Evolutionary conservation across 2,113 vertebrate genomes (phyloP).

Genomic region (Macheiramphus alcinus): DNA sequence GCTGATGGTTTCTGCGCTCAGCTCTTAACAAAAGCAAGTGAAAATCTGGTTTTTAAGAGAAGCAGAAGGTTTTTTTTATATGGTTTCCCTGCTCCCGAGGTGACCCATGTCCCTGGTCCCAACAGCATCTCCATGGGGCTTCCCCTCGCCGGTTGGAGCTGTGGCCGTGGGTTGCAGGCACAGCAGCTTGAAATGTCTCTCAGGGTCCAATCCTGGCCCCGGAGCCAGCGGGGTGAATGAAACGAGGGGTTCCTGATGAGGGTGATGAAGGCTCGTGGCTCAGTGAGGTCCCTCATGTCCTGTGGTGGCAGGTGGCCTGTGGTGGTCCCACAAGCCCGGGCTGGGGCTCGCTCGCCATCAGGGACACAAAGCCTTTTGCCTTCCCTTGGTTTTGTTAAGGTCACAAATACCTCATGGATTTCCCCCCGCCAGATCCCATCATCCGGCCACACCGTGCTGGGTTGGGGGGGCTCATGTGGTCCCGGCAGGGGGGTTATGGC

Average conservation of each 20-base stretch:
- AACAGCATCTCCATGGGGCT: fast-evolving
- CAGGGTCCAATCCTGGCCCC: neutral
- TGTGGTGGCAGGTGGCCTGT: fast-evolving
- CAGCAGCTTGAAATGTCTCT: neutral
- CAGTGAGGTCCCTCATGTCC: fast-evolving
- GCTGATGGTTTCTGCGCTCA: neutral
- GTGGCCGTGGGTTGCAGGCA: neutral
- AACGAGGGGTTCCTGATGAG: fast-evolving
- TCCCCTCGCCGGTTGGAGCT: fast-evolving
- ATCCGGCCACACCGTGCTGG: fast-evolving
- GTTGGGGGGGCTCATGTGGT: neutral
- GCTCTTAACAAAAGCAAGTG: neutral
- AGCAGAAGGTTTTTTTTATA: neutral
- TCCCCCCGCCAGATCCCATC: neutral
- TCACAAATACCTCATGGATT: neutral
- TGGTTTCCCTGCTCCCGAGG: neutral
- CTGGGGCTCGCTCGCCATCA: no score
- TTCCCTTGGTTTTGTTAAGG: neutral
- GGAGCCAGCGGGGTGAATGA: fast-evolving
- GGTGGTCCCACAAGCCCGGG: neutral
- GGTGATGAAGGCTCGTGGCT: neutral
- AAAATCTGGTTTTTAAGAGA: neutral
- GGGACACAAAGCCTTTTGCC: neutral
- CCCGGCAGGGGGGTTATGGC: no score
- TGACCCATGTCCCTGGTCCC: neutral